Conservation (phyloP, 2,797 vertebrate species). For the Artibeus lituratus region DNA sequence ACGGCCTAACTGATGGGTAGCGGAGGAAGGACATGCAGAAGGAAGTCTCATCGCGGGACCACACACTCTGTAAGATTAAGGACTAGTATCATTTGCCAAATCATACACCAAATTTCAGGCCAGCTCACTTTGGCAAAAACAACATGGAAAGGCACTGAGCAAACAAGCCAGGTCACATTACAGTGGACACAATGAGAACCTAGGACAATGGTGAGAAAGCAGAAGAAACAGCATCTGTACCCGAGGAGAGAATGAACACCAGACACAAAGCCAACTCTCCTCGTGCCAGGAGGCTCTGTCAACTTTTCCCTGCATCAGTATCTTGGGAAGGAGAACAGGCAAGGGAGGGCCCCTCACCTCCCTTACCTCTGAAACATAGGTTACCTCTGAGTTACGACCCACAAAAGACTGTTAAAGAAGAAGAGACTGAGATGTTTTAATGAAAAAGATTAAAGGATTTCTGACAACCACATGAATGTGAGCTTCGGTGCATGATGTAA, state of each 20-base stretch:
- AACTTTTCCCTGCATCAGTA: neutral
- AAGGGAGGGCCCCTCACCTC: neutral
- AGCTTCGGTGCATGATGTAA: neutral
- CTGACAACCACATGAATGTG: neutral
- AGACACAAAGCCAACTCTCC: neutral
- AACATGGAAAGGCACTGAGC: neutral
- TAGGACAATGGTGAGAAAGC: neutral
- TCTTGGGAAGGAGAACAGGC: neutral
- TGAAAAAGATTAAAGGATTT: neutral
- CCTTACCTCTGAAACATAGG: neutral
- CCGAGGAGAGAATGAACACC: accelerated
- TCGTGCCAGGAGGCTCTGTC: accelerated
- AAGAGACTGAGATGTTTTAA: neutral
- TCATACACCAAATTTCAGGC: neutral
- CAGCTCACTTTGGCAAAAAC: neutral
- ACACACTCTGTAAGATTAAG: neutral
- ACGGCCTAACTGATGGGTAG: neutral
- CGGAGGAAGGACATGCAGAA: neutral
- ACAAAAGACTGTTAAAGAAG: neutral
- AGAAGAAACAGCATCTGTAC: neutral
- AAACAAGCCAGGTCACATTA: neutral
- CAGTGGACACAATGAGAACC: neutral
- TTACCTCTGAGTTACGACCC: neutral
- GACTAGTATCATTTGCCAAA: neutral
- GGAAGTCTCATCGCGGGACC: neutral